Conservation (phyloP, 2,113 vertebrate species). For the Phyllopteryx taeniolatus region DNA sequence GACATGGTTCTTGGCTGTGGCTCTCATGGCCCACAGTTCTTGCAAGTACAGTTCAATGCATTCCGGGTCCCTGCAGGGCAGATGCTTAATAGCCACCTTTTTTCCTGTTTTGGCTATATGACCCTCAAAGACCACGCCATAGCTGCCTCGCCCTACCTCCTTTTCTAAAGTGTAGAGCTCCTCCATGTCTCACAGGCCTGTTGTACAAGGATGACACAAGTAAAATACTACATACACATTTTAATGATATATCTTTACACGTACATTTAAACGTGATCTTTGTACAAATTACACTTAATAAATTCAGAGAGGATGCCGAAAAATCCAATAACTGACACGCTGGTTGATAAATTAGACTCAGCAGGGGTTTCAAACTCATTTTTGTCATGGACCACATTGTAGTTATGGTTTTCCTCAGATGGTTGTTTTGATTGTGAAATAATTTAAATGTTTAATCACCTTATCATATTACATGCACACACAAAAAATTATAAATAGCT, state of each 20-base stretch:
- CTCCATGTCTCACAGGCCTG: constrained; percentile 54
- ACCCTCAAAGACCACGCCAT: constrained; percentile 91
- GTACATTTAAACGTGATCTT: not conserved
- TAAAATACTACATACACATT: not conserved
- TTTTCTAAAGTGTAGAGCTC: constrained; percentile 84
- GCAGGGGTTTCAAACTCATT: no score
- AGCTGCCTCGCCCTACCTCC: constrained; percentile 90
- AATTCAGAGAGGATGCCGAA: not conserved
- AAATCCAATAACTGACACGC: not conserved
- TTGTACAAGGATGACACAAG: not conserved
- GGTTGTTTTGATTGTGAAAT: no score
- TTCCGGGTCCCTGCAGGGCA: constrained; percentile 89
- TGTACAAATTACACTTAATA: not conserved
- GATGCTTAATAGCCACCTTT: constrained; percentile 86
- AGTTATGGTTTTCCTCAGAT: no score
- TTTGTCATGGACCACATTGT: no score
- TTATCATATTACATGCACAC: no score
- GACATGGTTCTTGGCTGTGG: constrained; percentile 81
- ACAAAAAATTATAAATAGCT: no score
- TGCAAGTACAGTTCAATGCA: constrained; percentile 89
- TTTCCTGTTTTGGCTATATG: constrained; percentile 72
- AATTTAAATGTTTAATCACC: no score
- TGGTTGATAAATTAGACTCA: no score
- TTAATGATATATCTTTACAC: not conserved
- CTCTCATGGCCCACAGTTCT: constrained; percentile 91